Evolutionary conservation across 2,888 invertebrate genomes (phyloP).

Genomic region (Cephonodes hylas): DNA sequence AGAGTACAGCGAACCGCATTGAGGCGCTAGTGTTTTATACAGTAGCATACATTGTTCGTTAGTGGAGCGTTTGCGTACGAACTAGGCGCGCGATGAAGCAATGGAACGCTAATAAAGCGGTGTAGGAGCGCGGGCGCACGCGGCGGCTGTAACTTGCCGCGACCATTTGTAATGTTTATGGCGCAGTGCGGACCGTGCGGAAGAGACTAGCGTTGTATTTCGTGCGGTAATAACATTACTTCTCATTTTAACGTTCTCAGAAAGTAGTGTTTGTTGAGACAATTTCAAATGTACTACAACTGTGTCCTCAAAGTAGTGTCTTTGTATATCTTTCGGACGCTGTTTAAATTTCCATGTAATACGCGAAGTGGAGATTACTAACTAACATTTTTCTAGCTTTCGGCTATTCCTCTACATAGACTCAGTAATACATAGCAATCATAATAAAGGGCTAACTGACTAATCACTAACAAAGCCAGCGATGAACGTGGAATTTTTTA

Average conservation of each 20-base stretch:
- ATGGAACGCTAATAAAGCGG: neutral
- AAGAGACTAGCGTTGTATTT: neutral
- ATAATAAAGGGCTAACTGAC: too few relatives aligned
- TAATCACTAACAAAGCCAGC: too few relatives aligned
- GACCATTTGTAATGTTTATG: neutral
- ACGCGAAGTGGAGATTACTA: too few relatives aligned
- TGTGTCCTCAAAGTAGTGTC: too few relatives aligned
- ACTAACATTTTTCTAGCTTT: too few relatives aligned
- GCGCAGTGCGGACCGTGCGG: neutral
- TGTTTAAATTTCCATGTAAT: too few relatives aligned
- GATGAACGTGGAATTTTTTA: neutral
- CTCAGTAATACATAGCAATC: too few relatives aligned
- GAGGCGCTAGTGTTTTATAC: neutral
- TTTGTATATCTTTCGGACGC: too few relatives aligned
- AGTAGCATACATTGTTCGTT: neutral
- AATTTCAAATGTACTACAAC: neutral
- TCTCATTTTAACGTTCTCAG: neutral
- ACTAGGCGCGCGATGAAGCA: neutral
- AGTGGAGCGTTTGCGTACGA: neutral
- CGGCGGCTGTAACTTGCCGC: neutral
- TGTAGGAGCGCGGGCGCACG: neutral
- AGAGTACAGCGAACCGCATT: slow-evolving; percentile 1
- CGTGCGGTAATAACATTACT: neutral
- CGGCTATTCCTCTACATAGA: too few relatives aligned
- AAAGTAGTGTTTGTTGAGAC: neutral